Evolutionary conservation across 2,888 invertebrate species (phyloP), one percentile per base, ranked within the genome.

Genomic region (Xestia rhomboidea): DNA sequence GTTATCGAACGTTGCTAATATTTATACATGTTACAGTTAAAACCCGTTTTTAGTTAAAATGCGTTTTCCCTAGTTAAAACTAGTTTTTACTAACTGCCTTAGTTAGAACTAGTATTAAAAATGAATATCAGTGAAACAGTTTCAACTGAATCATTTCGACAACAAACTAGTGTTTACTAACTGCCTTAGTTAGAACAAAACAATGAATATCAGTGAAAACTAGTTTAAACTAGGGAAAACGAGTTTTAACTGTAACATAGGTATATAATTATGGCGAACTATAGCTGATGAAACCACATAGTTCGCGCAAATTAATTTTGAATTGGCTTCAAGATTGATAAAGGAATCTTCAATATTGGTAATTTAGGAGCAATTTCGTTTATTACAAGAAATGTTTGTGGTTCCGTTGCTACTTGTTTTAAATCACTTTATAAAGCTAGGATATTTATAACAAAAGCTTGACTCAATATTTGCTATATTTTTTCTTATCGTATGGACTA

Each of bases 401-500:
- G 49, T 46, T 54, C 57, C 21, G 60, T 21, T 15, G 51, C 13
- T 66, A 82, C 0, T 74, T n/a, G n/a, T 54, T 74, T 54, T 34
- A 30, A 54, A 41, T 51, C 27, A 46, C 4, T 60, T 7, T 24
- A 11, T 15, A 8, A 41, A 27, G 13, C n/a, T 30, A 24, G 13
- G 11, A 49, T 10, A 38, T 38, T 34, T 34, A 34, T n/a, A 27
- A 54, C 24, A 67, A 67, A 51, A 21, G 10, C 15, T 46, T n/a
- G 1, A 49, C 11, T 18, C 41, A 70, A 49, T 51, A 80, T 51
- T 49, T 41, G n/a, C 30, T 38, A 60, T 68, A 76, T 78, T 77
- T 68, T 83, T 87, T 70, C 73, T 75, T 68, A 83, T 84, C 85
- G 72, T 88, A 71, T 76, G 57, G n/a, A 57, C 82, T 76, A 80